A percentile compares a stretch with the other conserved stretches of the same genome.
Evolutionary conservation across 2,797 vertebrate species (phyloP).

Genomic region (Glossophaga mutica): DNA sequence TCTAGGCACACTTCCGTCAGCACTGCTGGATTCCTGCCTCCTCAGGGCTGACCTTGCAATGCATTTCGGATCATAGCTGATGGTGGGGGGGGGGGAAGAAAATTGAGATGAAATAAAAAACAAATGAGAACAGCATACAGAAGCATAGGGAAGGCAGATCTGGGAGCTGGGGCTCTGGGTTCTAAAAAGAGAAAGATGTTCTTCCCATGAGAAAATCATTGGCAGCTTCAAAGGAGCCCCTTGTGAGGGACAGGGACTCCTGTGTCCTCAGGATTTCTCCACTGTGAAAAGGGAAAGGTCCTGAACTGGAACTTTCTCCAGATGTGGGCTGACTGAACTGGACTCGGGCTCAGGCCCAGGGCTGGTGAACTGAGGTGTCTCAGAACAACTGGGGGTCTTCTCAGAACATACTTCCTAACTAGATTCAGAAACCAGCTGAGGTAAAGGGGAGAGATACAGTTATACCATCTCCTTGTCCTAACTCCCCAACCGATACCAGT

Average conservation of each 20-base stretch:
- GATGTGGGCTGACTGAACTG: conserved; percentile 4
- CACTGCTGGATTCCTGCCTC: neutral
- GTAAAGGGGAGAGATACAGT: neutral
- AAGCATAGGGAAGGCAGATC: neutral
- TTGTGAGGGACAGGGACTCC: conserved; percentile 39
- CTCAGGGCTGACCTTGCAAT: neutral
- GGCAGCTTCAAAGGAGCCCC: neutral
- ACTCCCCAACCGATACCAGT: neutral
- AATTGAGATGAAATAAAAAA: conserved; percentile 23
- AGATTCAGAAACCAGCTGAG: neutral
- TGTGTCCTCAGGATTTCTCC: neutral
- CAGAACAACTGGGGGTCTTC: neutral
- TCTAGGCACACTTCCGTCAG: neutral
- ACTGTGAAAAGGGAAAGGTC: neutral
- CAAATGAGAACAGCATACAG: conserved; percentile 29
- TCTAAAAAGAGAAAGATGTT: conserved; percentile 23
- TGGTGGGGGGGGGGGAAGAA: neutral
- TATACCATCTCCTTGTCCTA: neutral
- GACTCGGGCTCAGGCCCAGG: conserved; percentile 6
- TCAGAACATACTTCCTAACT: neutral
- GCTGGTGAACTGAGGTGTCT: neutral
- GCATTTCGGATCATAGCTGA: neutral
- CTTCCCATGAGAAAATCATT: conserved; percentile 76
- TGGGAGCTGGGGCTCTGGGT: neutral
- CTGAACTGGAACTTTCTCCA: conserved; percentile 17